A percentile compares a stretch with the other conserved stretches of the same genome.
Conservation (phyloP, 2,888 invertebrate species). For the Bombylius major region DNA sequence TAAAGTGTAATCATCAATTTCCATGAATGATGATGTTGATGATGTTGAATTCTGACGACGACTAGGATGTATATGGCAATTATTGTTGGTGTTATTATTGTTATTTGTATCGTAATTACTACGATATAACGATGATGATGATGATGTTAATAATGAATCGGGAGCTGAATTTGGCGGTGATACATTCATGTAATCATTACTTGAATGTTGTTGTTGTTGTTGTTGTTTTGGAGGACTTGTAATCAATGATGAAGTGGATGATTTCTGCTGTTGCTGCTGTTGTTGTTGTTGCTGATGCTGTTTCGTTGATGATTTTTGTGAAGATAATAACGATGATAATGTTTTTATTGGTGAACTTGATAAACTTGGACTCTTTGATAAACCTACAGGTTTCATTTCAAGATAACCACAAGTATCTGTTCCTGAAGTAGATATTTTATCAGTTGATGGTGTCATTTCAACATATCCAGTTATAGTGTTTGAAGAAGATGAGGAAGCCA, state of each 20-base stretch:
- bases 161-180: constrained; percentile 12
- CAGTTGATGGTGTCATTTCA: constrained; percentile 43
- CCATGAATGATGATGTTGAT: constrained; percentile 18
- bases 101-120: not conserved
- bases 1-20: constrained; percentile 21
- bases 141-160: constrained; percentile 3
- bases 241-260: not conserved
- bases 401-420: constrained; percentile 28
- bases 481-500: constrained; percentile 5
- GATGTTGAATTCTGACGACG: constrained; percentile 3
- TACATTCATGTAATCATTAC: constrained; percentile 14
- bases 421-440: constrained; percentile 8
- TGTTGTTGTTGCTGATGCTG: not conserved
- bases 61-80: not conserved
- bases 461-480: constrained; percentile 40
- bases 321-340: not conserved
- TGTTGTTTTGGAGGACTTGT: not conserved
- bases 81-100: not conserved
- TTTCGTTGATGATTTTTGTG: not conserved
- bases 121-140: too few relatives aligned
- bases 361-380: constrained; percentile 17
- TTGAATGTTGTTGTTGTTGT: not conserved
- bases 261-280: not conserved
- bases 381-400: constrained; percentile 36
- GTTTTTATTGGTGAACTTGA: constrained; percentile 19